Percentiles rank a stretch among this genome's conserved stretches.
These are phyloP conservation scores for Dendronephthya gigantea DNA, from an alignment of 64 coral and sea anemone genomes.

Conservation along the genomic window DNA sequence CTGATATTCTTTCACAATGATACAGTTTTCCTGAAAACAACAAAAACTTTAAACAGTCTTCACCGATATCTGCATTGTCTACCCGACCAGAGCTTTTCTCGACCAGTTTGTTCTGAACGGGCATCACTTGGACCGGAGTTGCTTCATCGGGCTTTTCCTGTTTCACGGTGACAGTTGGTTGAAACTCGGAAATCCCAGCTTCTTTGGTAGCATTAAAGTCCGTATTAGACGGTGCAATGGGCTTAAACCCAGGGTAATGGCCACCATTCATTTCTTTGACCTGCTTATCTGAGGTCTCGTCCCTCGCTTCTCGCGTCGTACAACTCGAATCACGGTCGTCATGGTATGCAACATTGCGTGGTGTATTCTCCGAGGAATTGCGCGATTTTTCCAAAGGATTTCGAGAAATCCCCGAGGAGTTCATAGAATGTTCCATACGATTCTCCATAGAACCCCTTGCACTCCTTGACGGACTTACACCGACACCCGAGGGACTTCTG, in stretches of 20 bases:
- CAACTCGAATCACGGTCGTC: neutral
- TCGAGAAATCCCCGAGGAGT: neutral
- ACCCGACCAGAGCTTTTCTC: neutral
- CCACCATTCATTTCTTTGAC: neutral
- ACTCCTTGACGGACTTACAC: neutral
- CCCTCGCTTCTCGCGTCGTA: too few species aligned
- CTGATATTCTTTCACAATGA: neutral
- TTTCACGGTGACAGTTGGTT: neutral
- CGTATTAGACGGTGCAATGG: neutral
- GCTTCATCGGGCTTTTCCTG: neutral
- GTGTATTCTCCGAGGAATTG: neutral
- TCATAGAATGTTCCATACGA: neutral
- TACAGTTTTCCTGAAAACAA: neutral
- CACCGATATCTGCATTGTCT: neutral
- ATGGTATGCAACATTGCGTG: neutral
- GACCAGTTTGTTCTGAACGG: neutral
- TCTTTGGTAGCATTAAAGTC: neutral
- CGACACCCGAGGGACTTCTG: neutral
- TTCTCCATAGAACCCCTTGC: neutral
- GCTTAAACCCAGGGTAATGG: neutral
- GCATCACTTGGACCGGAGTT: neutral
- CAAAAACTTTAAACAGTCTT: neutral
- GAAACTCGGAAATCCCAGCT: neutral
- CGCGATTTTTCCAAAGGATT: neutral
- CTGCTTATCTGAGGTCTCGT: neutral